Evolutionary conservation across 2,797 vertebrate species (phyloP), one percentile per base, ranked within the genome.

Genomic region (Cyclura pinguis): DNA sequence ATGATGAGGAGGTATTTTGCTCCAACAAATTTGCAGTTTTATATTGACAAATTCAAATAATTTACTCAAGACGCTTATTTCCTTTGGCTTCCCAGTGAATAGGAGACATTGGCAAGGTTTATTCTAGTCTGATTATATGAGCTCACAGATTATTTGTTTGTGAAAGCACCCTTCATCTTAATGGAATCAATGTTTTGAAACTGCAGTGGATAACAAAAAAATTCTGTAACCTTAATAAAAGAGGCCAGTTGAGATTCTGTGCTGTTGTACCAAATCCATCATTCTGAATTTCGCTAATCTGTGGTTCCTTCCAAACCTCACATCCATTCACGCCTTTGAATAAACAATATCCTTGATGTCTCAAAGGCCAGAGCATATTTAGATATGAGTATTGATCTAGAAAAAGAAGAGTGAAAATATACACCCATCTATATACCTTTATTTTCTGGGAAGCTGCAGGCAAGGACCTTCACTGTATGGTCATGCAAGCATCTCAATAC

Each of bases 401-500:
- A 5, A 52, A 94, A 52, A 38, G 55, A 27, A 32, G 62, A 84
- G n/a, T 67, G 94, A 55, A 83, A 84, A 89, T 64, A 93, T 69
- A 69, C 5, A 93, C 91, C 6, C 57, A 18, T 10, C n/a, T 85
- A 7, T 27, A 84, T 4, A 47, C 42, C 22, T 85, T 89, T 91
- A 50, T 35, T 91, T 95, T 91, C 67, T 87, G 77, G 50, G 84
- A 94, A 90, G 89, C 86, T 76, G 57, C 93, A 67, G 22, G 85
- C 74, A 20, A 42, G 64, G 72, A 88, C 27, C 32, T 64, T 50
- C 85, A 85, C 69, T 59, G 32, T 38, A 20, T 82, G 50, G 81
- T 50, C 74, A 55, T 20, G 38, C 32, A 82, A 50, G 55, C 59
- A 89, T 89, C 69, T 76, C 47, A 67, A 82, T 52, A 78, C 84